phyloP scores from a whole-genome alignment of 2,797 vertebrate genomes.

The Oceanodroma leucorhoa region DNA sequence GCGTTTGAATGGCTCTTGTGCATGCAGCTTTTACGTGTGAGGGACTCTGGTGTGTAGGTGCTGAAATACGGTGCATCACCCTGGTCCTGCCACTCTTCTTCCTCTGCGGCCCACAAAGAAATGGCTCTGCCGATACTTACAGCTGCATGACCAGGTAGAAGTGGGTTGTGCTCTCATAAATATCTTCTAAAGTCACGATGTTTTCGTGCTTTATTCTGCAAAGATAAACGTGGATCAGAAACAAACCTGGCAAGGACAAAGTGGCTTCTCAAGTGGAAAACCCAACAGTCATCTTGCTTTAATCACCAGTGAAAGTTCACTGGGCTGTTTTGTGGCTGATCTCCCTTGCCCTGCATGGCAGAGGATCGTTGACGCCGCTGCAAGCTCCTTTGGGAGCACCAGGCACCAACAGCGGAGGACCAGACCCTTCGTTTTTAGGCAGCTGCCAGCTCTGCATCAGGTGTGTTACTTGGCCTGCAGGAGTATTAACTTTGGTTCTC shows the following conservation, averaged over 20 bases:
- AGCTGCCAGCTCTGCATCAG: not conserved
- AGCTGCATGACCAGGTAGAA: constrained; percentile 97
- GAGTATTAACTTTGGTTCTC: not conserved
- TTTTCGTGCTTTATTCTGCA: constrained; percentile 93
- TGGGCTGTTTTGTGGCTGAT: not conserved
- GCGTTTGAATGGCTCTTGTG: fast-evolving
- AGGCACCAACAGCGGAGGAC: fast-evolving
- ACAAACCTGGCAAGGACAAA: not conserved
- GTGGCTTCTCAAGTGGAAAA: not conserved
- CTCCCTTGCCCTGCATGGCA: fast-evolving
- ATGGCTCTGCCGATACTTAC: constrained; percentile 76
- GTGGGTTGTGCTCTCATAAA: constrained; percentile 91
- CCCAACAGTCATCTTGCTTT: not conserved
- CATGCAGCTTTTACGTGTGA: fast-evolving
- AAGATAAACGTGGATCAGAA: not conserved
- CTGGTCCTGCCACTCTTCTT: not conserved
- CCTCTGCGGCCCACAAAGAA: not conserved
- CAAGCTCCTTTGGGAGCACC: not conserved
- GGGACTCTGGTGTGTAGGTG: not conserved
- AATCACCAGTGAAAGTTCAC: not conserved
- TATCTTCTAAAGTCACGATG: constrained; percentile 91
- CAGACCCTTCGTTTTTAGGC: not conserved
- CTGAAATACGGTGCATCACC: fast-evolving
- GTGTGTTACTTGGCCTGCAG: fast-evolving
- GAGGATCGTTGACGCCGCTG: fast-evolving